Evolutionary conservation across 2,113 vertebrate species (phyloP).

Genomic region (Falco punctatus): DNA sequence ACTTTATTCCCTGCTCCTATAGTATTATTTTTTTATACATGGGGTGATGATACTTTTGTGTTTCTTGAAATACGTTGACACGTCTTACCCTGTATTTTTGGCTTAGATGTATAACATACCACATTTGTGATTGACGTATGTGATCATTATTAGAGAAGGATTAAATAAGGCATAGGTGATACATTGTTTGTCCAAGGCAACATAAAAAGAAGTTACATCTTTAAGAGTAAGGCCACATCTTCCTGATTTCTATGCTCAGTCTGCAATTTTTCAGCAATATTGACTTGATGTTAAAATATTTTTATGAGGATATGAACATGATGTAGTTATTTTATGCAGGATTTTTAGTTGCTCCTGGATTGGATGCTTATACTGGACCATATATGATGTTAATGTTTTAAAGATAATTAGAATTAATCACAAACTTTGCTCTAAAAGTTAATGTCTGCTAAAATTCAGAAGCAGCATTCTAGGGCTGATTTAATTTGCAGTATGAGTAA

Average conservation of each 20-base stretch:
- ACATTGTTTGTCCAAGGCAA: neutral
- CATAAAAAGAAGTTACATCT: neutral
- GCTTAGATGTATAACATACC: neutral
- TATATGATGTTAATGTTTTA: constrained; percentile 11
- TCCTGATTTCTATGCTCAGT: neutral
- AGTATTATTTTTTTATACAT: neutral
- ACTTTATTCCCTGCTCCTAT: neutral
- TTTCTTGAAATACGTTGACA: neutral
- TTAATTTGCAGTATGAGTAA: constrained; percentile 34
- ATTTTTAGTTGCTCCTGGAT: neutral
- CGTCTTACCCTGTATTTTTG: neutral
- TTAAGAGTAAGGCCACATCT: neutral
- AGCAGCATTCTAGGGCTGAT: constrained; percentile 39
- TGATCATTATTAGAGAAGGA: neutral
- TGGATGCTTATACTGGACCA: neutral
- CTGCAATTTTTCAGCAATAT: neutral
- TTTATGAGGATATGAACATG: neutral
- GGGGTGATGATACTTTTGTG: neutral
- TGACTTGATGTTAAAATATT: neutral
- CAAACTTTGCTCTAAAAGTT: constrained; percentile 45
- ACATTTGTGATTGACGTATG: neutral
- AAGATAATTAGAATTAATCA: constrained; percentile 61
- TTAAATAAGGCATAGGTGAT: neutral
- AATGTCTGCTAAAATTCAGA: constrained; percentile 20
- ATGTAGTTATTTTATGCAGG: neutral